A percentile compares a stretch with the other conserved stretches of the same genome.
phyloP scores from a whole-genome alignment of 2,113 vertebrate species.

The Chionodraco myersi region DNA sequence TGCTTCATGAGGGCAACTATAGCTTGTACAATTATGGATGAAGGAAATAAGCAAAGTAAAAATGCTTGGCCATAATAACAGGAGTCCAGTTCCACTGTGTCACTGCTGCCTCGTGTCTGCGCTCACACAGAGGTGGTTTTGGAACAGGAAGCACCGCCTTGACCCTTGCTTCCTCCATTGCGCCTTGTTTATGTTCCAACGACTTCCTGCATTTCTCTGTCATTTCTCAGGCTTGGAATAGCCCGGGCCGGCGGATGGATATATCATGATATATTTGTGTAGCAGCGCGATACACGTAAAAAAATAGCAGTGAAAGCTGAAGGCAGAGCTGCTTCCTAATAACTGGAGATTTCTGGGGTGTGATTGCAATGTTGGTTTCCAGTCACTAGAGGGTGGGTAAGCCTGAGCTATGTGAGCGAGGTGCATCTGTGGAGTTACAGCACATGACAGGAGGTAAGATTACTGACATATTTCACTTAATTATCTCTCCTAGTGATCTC shows the following conservation, averaged over 20 bases:
- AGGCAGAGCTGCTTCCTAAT: constrained; percentile 23
- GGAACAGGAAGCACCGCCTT: constrained; percentile 84
- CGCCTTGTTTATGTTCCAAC: constrained; percentile 81
- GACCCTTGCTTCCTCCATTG: constrained; percentile 85
- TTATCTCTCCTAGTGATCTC: not conserved
- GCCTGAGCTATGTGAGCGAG: constrained; percentile 58
- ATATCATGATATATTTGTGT: constrained; percentile 63
- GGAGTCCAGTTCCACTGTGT: constrained; percentile 13
- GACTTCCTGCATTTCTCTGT: constrained; percentile 82
- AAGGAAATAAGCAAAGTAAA: not conserved
- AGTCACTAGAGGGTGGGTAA: constrained; percentile 82
- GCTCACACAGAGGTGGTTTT: constrained; percentile 62
- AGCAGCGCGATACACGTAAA: constrained; percentile 15
- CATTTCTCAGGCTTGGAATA: constrained; percentile 74
- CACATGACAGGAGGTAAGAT: constrained; percentile 58
- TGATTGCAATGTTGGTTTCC: constrained; percentile 51
- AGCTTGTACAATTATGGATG: not conserved
- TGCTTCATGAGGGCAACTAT: not conserved
- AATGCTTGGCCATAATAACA: not conserved
- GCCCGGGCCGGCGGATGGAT: constrained; percentile 19
- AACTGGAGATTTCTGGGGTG: constrained; percentile 24
- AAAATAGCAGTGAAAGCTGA: constrained; percentile 22
- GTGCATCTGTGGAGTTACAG: constrained; percentile 3
- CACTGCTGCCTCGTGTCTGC: constrained; percentile 30
- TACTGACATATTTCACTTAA: constrained; percentile 15